A percentile compares a stretch with the other conserved stretches of the same genome.
Evolutionary conservation across 2,113 vertebrate genomes (phyloP).

Genomic region (Xiphophorus hellerii): DNA sequence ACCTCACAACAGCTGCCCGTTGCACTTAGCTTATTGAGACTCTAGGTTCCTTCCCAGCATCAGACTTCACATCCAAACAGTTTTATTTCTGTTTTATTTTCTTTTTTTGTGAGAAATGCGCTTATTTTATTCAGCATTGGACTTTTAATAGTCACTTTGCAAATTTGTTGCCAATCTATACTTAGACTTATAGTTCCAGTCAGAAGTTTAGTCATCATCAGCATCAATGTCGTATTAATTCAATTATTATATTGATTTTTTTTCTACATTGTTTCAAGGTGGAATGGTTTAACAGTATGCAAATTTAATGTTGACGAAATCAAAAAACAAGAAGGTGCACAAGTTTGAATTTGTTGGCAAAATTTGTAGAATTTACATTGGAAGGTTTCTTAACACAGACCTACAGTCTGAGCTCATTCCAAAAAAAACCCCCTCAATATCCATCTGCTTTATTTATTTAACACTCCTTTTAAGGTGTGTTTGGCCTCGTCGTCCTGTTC

Average conservation of each 20-base stretch:
- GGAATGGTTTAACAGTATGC: not conserved
- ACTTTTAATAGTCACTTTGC: slow-evolving; percentile 11
- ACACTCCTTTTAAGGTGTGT: no score
- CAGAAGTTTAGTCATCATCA: no score
- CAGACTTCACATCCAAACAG: slow-evolving; percentile 48
- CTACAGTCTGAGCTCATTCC: no score
- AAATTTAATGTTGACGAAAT: not conserved
- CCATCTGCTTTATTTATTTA: no score
- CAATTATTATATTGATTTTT: no score
- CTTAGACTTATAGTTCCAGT: no score
- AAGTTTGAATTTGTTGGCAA: not conserved
- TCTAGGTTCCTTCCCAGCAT: slow-evolving; percentile 43
- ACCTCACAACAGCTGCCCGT: slow-evolving; percentile 74
- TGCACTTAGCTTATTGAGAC: slow-evolving; percentile 75
- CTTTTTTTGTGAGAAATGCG: slow-evolving; percentile 38
- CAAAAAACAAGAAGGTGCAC: not conserved
- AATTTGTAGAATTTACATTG: not conserved
- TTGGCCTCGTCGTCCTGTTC: no score
- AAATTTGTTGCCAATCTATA: no score
- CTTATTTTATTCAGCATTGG: slow-evolving; percentile 21
- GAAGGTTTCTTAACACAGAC: no score
- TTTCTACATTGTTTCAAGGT: no score
- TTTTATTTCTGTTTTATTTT: slow-evolving; percentile 56
- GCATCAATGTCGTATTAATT: no score
- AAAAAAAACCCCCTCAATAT: no score